A percentile compares a stretch with the other conserved stretches of the same genome.
Evolutionary conservation across 2,888 invertebrate genomes (phyloP).

Genomic region (Punctoribates punctum): DNA sequence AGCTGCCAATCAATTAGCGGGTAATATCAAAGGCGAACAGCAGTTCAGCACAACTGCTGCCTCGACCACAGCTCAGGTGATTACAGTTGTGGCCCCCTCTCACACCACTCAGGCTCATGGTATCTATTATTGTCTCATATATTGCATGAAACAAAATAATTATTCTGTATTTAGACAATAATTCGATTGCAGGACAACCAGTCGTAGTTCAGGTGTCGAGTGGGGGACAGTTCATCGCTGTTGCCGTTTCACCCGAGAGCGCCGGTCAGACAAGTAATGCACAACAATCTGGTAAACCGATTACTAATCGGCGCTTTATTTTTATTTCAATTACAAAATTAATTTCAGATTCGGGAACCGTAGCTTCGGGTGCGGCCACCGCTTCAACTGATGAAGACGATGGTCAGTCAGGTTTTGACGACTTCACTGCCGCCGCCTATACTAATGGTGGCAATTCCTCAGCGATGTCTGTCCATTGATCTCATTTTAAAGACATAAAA

Average conservation of each 20-base stretch:
- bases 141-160: background rate
- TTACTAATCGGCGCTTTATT: background rate
- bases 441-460: constrained; percentile 40
- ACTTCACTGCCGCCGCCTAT: constrained; percentile 41
- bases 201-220: constrained; percentile 41
- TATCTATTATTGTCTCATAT: constrained; percentile 8
- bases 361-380: constrained; percentile 30
- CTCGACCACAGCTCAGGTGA: constrained; percentile 39
- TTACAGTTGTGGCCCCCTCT: constrained; percentile 42
- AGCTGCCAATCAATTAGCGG: background rate
- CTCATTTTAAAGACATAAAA: background rate
- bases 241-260: constrained; percentile 36
- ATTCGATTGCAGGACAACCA: constrained; percentile 40
- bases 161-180: constrained; percentile 9
- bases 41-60: background rate
- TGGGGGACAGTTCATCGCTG: constrained; percentile 37
- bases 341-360: background rate
- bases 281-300: background rate
- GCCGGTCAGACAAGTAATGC: constrained; percentile 8
- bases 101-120: constrained; percentile 22
- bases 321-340: no score
- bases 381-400: constrained; percentile 39
- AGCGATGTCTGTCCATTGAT: constrained; percentile 31
- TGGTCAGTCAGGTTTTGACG: constrained; percentile 39
- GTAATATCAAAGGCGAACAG: background rate